phyloP scores from a whole-genome alignment of 2,797 vertebrate species.

The Adelosebastes latens region DNA sequence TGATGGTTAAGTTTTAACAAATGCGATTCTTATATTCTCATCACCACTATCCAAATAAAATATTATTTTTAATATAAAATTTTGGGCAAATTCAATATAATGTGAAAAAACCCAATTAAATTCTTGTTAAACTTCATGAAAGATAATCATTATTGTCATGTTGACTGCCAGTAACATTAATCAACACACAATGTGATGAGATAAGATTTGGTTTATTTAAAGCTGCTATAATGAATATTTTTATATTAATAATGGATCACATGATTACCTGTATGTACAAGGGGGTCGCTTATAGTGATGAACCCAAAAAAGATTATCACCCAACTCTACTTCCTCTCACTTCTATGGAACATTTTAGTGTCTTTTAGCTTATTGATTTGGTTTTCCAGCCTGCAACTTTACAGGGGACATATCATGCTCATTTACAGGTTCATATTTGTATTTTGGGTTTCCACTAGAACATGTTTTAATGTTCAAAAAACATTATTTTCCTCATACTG shows the following conservation, averaged over 20 bases:
- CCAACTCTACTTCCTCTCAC: not conserved
- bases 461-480: not conserved
- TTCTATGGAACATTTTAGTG: not conserved
- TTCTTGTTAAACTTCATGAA: not conserved
- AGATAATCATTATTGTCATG: not conserved
- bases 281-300: not conserved
- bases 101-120: not conserved
- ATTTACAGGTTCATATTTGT: not conserved
- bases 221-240: not conserved
- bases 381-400: not conserved
- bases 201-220: not conserved
- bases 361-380: not conserved
- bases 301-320: not conserved
- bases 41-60: not conserved
- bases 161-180: not conserved
- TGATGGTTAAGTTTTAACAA: not conserved
- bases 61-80: not conserved
- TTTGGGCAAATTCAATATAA: not conserved
- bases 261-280: not conserved
- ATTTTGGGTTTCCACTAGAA: not conserved
- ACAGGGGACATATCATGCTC: not conserved
- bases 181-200: not conserved
- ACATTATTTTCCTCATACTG: not conserved
- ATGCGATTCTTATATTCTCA: not conserved
- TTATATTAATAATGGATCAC: not conserved